Base-by-base conservation (phyloP, 2,888 invertebrate species). In the Nephrocerus scutellatus region DNA sequence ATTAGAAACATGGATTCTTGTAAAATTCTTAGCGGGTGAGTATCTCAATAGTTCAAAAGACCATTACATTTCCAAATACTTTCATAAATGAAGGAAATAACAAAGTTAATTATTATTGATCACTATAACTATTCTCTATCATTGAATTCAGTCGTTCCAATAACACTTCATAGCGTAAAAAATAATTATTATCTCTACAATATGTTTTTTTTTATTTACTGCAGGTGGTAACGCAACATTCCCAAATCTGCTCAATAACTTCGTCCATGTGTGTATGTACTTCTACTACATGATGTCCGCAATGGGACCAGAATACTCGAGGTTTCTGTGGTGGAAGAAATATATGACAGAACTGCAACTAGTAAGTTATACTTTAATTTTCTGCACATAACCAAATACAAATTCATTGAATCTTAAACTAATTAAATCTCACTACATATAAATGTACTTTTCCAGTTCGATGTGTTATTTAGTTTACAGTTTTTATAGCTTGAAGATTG, bases 191-290 rank as follows among this genome's bases (percentile, higher is more conserved):
- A n/a, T n/a, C n/a, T n/a, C n/a, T n/a, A n/a, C n/a, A n/a, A n/a
- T n/a, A n/a, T n/a, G n/a, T n/a, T n/a, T n/a, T n/a, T n/a, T n/a
- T n/a, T n/a, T n/a, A n/a, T n/a, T n/a, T n/a, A n/a, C 33, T 49
- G 4, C 63, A 69, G 86, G 88, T 40, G 77, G 69, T 37, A 69
- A 69, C 51, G 66, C 69, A 35, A 69, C 69, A 34, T 68, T 69
- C 55, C 69, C 69, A 39, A 69, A 69, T 56, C 59, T 91, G 44
- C 76, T 93, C 50, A 95, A 95, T 71, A 87, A 91, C 29, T 92
- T 93, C 56, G 92, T 96, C 14, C 95, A 95, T 62, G 82, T 95
- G 42, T 77, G 93, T 55, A 95, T 96, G 93, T 95, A 95, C 66
- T 75, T 82, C 23, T 96, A 95, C 65, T 92, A 92, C 58, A 76